Percentiles rank a stretch among this genome's conserved stretches.
Evolutionary conservation across 2,113 vertebrate genomes (phyloP).

Genomic region (Syngnathus scovelli): DNA sequence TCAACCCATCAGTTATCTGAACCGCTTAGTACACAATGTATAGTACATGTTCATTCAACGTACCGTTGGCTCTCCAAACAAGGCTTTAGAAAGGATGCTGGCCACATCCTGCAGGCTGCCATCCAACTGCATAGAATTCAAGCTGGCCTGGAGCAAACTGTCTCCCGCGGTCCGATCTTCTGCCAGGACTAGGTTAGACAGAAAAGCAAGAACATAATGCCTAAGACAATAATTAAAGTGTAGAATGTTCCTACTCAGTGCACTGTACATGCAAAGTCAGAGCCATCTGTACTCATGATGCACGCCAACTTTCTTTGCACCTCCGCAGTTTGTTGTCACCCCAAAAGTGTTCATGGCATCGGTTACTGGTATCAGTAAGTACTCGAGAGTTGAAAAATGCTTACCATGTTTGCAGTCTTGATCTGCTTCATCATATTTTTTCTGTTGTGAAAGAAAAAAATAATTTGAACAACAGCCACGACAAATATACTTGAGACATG

Average conservation of each 20-base stretch:
- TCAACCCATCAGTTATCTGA: background rate
- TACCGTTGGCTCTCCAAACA: slow-evolving; percentile 96
- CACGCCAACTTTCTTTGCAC: background rate
- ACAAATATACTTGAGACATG: slow-evolving; percentile 26
- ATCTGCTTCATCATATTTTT: slow-evolving; percentile 98
- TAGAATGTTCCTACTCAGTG: background rate
- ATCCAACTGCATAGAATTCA: slow-evolving; percentile 90
- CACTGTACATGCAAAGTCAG: background rate
- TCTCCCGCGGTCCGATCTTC: slow-evolving; percentile 85
- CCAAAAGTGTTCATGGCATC: too few species aligned
- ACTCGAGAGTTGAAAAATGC: background rate
- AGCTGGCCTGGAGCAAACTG: slow-evolving; percentile 81
- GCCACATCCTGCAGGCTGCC: slow-evolving; percentile 91
- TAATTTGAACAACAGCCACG: background rate
- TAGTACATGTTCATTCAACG: slow-evolving; percentile 32
- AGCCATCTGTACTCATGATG: background rate
- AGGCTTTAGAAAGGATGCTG: slow-evolving; percentile 88
- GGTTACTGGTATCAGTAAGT: too few species aligned
- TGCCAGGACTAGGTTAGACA: slow-evolving; percentile 77
- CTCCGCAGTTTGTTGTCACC: too few species aligned
- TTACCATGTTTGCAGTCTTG: slow-evolving; percentile 98
- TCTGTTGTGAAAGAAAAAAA: slow-evolving; percentile 75
- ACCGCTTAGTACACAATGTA: background rate
- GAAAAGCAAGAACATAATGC: slow-evolving; percentile 14
- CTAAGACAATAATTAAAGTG: background rate